These are phyloP conservation scores for Cettia cetti DNA, from an alignment of 2,113 vertebrate genomes.

Conservation along the genomic window DNA sequence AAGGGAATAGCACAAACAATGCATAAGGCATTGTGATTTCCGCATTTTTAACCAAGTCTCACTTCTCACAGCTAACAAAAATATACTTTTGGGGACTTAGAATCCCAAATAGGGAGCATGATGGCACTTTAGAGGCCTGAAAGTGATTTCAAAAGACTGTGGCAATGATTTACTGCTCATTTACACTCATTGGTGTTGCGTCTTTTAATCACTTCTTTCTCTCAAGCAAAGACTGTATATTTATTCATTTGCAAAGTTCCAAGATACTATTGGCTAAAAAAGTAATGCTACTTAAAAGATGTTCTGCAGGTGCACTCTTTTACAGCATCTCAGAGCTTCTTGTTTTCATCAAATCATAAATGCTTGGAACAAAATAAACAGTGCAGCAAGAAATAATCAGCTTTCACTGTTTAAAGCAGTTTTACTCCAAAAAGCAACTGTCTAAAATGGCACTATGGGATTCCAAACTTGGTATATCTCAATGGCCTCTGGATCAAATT, in stretches of 20 bases:
- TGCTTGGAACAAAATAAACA: slow-evolving; percentile 38
- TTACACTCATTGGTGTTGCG: neutral
- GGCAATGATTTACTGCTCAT: neutral
- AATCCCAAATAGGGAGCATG: neutral
- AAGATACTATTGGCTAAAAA: slow-evolving; percentile 21
- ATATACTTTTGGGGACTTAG: neutral
- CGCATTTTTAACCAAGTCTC: neutral
- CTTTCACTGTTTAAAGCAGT: slow-evolving; percentile 5
- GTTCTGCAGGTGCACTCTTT: slow-evolving; percentile 58
- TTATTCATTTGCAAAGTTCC: slow-evolving; percentile 9
- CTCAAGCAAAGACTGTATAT: neutral
- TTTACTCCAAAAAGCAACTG: slow-evolving; percentile 9
- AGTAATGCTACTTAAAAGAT: slow-evolving; percentile 16
- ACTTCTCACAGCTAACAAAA: neutral
- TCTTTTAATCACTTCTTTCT: slow-evolving; percentile 23
- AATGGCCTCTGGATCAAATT: slow-evolving; percentile 25
- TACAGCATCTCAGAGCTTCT: slow-evolving; percentile 32
- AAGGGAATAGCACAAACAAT: neutral
- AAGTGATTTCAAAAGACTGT: slow-evolving; percentile 1
- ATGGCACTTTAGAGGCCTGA: neutral
- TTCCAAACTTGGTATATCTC: slow-evolving; percentile 20
- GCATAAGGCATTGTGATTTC: neutral
- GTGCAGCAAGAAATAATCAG: slow-evolving; percentile 31
- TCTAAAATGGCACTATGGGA: slow-evolving; percentile 26
- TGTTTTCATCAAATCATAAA: slow-evolving; percentile 26